Conservation (phyloP, 2,888 invertebrate genomes). For the Tetragonula carbonaria region DNA sequence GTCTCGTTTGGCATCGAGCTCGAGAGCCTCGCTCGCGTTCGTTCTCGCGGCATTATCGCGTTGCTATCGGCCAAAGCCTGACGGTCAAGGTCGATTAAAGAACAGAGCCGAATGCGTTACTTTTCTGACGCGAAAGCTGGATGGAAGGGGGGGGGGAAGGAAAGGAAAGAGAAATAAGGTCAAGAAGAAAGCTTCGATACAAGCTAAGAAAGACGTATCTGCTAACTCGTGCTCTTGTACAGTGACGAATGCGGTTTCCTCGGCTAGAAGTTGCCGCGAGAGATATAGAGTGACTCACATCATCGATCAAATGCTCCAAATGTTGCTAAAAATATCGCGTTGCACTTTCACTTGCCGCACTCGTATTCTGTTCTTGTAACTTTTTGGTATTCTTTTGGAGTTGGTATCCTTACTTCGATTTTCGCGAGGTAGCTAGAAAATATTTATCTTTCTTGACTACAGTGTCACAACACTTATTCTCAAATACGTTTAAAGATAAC, state of each 20-base stretch:
- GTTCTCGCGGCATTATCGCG: constrained; percentile 41
- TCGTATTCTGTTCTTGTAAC: too few species aligned
- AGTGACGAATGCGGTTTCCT: constrained; percentile 17
- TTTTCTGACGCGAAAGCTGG: constrained; percentile 9
- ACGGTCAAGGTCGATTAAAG: constrained; percentile 61
- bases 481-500: too few species aligned
- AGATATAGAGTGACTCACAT: neutral
- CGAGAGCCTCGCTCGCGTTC: neutral
- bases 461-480: too few species aligned
- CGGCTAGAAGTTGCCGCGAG: neutral
- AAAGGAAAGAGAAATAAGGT: neutral
- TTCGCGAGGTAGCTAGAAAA: too few species aligned
- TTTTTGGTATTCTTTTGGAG: too few species aligned
- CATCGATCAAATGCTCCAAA: too few species aligned
- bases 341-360: too few species aligned
- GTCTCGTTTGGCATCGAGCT: constrained; percentile 10
- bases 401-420: too few species aligned
- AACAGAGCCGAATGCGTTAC: constrained; percentile 45
- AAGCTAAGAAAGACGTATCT: constrained; percentile 26
- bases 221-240: constrained; percentile 33
- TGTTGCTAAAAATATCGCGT: too few species aligned
- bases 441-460: too few species aligned
- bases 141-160: neutral
- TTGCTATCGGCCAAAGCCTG: constrained; percentile 35
- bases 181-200: constrained; percentile 2